phyloP scores from a whole-genome alignment of 2,888 invertebrate species.

The Lymantria monacha region DNA sequence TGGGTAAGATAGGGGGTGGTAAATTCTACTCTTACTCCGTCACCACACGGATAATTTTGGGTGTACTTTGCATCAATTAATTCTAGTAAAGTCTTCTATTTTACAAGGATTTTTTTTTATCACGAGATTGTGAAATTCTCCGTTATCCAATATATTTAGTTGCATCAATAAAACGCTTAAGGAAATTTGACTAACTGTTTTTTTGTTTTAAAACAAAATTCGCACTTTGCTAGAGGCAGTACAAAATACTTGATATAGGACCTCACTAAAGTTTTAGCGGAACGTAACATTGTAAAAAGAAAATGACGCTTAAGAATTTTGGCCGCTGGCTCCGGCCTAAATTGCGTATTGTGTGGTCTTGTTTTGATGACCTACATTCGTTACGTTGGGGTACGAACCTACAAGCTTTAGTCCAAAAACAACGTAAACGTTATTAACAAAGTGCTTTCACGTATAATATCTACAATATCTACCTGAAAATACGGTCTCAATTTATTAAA shows the following conservation, averaged over 20 bases:
- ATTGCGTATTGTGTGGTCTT: slow-evolving; percentile 2
- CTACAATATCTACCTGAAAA: not conserved
- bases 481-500: not conserved
- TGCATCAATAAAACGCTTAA: too few relatives aligned
- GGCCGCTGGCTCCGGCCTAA: slow-evolving; percentile 3
- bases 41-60: too few relatives aligned
- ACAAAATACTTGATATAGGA: not conserved
- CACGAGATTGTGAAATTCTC: too few relatives aligned
- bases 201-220: too few relatives aligned
- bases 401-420: not conserved
- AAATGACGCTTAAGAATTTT: slow-evolving; percentile 1
- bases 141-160: too few relatives aligned
- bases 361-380: slow-evolving; percentile 3
- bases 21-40: too few relatives aligned
- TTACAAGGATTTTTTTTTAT: too few relatives aligned
- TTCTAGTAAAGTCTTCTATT: too few relatives aligned
- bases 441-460: not conserved
- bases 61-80: too few relatives aligned
- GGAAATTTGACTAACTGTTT: too few relatives aligned
- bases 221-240: too few relatives aligned
- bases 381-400: not conserved
- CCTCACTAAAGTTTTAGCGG: not conserved
- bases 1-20: too few relatives aligned
- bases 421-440: not conserved
- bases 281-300: not conserved